These are phyloP conservation scores for Pholis gunnellus DNA, from an alignment of 2,113 vertebrate genomes.

Conservation along the genomic window DNA sequence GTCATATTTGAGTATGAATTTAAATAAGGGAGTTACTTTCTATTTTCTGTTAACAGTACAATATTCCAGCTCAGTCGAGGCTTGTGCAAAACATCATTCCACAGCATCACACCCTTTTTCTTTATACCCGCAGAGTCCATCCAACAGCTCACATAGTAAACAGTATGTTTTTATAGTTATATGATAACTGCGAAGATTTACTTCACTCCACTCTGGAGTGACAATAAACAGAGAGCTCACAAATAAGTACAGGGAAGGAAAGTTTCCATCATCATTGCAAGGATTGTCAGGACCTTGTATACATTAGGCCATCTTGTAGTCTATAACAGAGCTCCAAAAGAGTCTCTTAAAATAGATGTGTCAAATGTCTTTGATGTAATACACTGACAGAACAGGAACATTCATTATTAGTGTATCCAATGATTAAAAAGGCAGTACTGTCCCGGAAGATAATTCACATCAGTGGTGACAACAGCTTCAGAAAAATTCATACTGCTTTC, in stretches of 20 bases:
- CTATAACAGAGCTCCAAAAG: slow-evolving; percentile 37
- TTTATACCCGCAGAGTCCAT: slow-evolving; percentile 39
- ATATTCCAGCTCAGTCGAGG: slow-evolving; percentile 28
- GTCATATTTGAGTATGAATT: slow-evolving; percentile 29
- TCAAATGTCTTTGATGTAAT: slow-evolving; percentile 32
- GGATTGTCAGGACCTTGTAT: slow-evolving; percentile 43
- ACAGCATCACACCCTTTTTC: slow-evolving; percentile 50
- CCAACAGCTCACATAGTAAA: slow-evolving; percentile 72
- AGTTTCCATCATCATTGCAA: slow-evolving; percentile 32
- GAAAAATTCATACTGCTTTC: slow-evolving; percentile 21
- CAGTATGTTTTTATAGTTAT: slow-evolving; percentile 75
- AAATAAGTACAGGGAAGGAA: slow-evolving; percentile 31
- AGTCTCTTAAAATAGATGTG: slow-evolving; percentile 48
- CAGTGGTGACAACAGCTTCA: slow-evolving; percentile 31
- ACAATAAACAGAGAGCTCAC: slow-evolving; percentile 49
- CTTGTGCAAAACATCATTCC: slow-evolving; percentile 70
- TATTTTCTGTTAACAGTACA: slow-evolving; percentile 43
- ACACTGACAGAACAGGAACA: slow-evolving; percentile 28
- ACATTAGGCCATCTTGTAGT: slow-evolving; percentile 26
- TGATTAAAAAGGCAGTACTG: slow-evolving; percentile 26
- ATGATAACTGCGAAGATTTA: slow-evolving; percentile 77
- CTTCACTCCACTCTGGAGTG: slow-evolving; percentile 63
- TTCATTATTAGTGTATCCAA: slow-evolving; percentile 29
- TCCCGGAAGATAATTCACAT: slow-evolving; percentile 57
- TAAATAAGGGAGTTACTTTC: slow-evolving; percentile 23